Base-by-base conservation (phyloP, 2,797 vertebrate genomes). In the Lepilemur ruficaudatus region DNA sequence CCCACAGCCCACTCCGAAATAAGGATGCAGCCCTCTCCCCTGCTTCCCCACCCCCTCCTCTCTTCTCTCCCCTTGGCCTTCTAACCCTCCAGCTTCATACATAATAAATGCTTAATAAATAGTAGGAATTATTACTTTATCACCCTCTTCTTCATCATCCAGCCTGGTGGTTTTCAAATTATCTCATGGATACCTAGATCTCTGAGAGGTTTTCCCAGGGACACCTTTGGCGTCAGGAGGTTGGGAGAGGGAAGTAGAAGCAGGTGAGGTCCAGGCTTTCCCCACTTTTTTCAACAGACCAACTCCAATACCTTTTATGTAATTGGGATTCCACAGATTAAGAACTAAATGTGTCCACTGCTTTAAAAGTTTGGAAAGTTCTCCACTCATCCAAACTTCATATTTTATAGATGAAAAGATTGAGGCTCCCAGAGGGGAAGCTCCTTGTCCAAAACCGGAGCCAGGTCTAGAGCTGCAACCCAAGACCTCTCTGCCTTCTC, bases 361-460 rank as follows among this genome's bases (percentile, higher is more conserved):
- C 35, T 91, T 96, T 86, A 55, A 95, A 87, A 70, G 59, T 83
- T 41, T 84, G 65, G 80, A 52, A 81, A 80, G 35, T 72, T 89
- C 86, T 50, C 38, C 32, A 20, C 23, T 61, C 63, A 25, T 69
- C 28, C 18, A 63, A 32, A 48, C 22, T 41, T 95, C 23, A 4
- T 78, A 35, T 86, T 85, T 91, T 70, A 70, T 48, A 73, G 63
- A 91, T 63, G 67, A 81, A 48, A 84, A 95, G 63, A 78, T 7
- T 2, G 15, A 83, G 57, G 13, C 67, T 55, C 30, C 12, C 11
- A 25, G 48, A 85, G 18, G 13, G 43, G 50, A 91, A 57, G 70
- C 28, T 80, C 70, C 30, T 84, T 94, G 57, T 25, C 14, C 7
- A 83, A 81, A 84, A 65, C 93, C 43, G 59, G 72, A 79, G 43